phyloP scores from a whole-genome alignment of 2,888 invertebrate species.

The Limnephilus marmoratus region DNA sequence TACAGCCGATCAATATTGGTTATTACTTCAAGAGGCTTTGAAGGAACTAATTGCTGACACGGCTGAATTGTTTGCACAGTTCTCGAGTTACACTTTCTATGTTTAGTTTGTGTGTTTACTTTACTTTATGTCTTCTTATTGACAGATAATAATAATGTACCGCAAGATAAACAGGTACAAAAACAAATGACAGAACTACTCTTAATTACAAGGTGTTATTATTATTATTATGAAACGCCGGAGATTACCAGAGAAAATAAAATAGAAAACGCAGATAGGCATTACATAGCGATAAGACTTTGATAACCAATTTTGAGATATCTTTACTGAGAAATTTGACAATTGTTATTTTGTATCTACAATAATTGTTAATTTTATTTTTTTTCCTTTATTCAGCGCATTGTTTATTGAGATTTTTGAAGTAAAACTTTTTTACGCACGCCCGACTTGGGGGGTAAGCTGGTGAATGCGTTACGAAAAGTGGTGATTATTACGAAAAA shows the following conservation, averaged over 20 bases:
- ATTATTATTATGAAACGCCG: background rate
- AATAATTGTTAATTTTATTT: background rate
- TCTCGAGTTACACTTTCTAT: constrained; percentile 13
- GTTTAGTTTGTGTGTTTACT: background rate
- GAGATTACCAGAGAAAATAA: background rate
- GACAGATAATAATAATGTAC: constrained; percentile 14
- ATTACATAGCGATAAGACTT: background rate
- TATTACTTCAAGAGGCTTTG: background rate
- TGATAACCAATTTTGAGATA: background rate
- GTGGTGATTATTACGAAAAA: too few species aligned
- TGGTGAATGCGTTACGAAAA: too few species aligned
- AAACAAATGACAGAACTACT: background rate
- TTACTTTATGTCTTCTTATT: background rate
- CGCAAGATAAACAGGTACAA: background rate
- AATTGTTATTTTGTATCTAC: background rate
- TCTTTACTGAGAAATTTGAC: background rate
- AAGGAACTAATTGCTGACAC: constrained; percentile 1
- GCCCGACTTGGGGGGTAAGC: too few species aligned
- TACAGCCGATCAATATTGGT: constrained; percentile 17
- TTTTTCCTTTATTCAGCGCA: background rate
- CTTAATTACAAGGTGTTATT: background rate
- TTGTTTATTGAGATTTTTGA: too few species aligned
- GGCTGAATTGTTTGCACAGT: background rate
- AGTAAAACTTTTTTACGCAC: too few species aligned
- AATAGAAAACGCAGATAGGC: background rate